Conservation (phyloP, 1,140 invertebrate genomes). For the Aplysia californica region DNA sequence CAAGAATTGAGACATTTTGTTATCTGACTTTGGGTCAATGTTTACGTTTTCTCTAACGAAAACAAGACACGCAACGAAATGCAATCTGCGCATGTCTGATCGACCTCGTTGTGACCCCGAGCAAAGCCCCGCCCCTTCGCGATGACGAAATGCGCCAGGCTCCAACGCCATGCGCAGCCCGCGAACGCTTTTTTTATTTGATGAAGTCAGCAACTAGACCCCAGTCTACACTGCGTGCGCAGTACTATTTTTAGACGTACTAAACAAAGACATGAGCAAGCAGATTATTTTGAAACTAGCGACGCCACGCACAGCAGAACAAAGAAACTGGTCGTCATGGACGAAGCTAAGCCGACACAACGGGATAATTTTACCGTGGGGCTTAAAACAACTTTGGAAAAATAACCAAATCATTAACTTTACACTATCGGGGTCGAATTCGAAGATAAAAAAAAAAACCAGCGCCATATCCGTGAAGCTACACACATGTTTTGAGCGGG, state of each 20-base stretch:
- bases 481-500: too few relatives aligned
- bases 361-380: too few relatives aligned
- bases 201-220: constrained; percentile 20
- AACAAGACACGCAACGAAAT: constrained; percentile 1
- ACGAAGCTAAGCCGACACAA: too few relatives aligned
- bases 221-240: not conserved
- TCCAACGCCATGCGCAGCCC: not conserved
- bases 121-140: not conserved
- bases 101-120: constrained; percentile 3
- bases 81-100: not conserved
- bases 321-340: too few relatives aligned
- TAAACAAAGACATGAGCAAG: constrained; percentile 28
- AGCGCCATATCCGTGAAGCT: too few relatives aligned
- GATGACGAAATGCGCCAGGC: constrained; percentile 29
- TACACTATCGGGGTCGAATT: too few relatives aligned
- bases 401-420: too few relatives aligned
- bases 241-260: constrained; percentile 26
- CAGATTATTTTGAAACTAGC: constrained; percentile 11
- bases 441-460: too few relatives aligned
- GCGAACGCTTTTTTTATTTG: too few relatives aligned
- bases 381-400: too few relatives aligned
- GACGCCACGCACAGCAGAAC: not conserved
- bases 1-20: not conserved
- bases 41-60: not conserved
- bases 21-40: not conserved